A percentile compares a stretch with the other conserved stretches of the same genome.
Conservation (phyloP, 2,888 invertebrate genomes). For the Podotricha telesiphe region DNA sequence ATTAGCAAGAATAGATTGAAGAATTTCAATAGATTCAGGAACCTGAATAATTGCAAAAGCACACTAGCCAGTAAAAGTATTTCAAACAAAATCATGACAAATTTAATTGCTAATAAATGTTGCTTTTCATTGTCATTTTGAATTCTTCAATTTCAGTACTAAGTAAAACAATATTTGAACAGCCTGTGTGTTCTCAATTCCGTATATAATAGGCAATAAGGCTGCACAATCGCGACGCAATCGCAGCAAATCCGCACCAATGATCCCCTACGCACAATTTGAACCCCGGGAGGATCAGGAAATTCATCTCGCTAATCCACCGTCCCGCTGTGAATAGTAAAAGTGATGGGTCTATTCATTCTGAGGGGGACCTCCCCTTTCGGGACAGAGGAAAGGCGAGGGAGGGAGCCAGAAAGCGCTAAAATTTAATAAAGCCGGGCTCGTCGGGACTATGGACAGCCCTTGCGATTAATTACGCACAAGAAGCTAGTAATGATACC, state of each 20-base stretch:
- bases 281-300: conserved; percentile 70
- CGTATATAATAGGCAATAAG: conserved; percentile 44
- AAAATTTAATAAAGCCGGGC: conserved; percentile 81
- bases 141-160: conserved; percentile 45
- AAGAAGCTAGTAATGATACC: conserved; percentile 74
- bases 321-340: conserved; percentile 77
- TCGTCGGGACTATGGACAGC: conserved; percentile 64
- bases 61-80: background rate
- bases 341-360: conserved; percentile 82
- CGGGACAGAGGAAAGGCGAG: conserved; percentile 39
- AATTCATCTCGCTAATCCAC: conserved; percentile 81
- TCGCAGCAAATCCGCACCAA: conserved; percentile 64
- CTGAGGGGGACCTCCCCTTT: conserved; percentile 46
- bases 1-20: no score
- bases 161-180: conserved; percentile 25
- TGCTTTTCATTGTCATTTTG: background rate
- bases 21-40: background rate
- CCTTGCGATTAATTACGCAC: conserved; percentile 81
- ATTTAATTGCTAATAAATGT: no score
- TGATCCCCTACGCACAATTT: conserved; percentile 66
- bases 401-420: conserved; percentile 69
- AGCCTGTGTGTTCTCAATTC: conserved; percentile 3
- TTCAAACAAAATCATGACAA: background rate
- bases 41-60: background rate
- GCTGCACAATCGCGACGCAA: conserved; percentile 60